Evolutionary conservation across 2,888 invertebrate species (phyloP).

Genomic region (Lasioglossum oenotherae): DNA sequence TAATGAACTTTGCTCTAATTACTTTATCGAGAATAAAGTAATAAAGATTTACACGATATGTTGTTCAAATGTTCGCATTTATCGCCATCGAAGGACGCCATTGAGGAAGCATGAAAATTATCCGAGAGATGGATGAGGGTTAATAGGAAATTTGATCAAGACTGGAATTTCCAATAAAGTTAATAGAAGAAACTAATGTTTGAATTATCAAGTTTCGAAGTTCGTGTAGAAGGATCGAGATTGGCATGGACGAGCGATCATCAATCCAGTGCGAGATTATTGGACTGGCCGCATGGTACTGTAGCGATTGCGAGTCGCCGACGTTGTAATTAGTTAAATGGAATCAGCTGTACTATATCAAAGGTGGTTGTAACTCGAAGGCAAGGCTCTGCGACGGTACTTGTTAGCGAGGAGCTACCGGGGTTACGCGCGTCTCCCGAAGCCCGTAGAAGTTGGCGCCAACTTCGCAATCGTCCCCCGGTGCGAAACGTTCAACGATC

Average conservation of each 20-base stretch:
- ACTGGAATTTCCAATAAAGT: background rate
- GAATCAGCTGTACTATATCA: conserved; percentile 17
- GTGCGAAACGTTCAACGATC: conserved; percentile 42
- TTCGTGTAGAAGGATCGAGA: background rate
- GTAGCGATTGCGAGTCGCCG: conserved; percentile 9
- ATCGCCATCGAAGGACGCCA: too few relatives aligned
- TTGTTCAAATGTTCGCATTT: too few relatives aligned
- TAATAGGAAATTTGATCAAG: background rate
- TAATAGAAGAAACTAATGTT: background rate
- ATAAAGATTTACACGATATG: too few relatives aligned
- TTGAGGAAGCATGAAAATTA: too few relatives aligned
- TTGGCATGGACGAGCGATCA: background rate
- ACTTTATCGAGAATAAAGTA: too few relatives aligned
- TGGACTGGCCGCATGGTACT: background rate
- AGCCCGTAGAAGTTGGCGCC: conserved; percentile 45
- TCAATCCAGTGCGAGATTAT: background rate
- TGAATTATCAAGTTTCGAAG: background rate
- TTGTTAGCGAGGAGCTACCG: conserved; percentile 7
- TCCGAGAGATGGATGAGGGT: too few relatives aligned
- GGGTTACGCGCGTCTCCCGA: conserved; percentile 15
- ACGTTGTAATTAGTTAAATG: conserved; percentile 17
- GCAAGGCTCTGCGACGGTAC: conserved; percentile 1
- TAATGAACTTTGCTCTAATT: too few relatives aligned
- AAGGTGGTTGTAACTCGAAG: conserved; percentile 13
- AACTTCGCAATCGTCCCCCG: conserved; percentile 45